Evolutionary conservation across 2,113 vertebrate genomes (phyloP).

Genomic region (Lasiurus cinereus): DNA sequence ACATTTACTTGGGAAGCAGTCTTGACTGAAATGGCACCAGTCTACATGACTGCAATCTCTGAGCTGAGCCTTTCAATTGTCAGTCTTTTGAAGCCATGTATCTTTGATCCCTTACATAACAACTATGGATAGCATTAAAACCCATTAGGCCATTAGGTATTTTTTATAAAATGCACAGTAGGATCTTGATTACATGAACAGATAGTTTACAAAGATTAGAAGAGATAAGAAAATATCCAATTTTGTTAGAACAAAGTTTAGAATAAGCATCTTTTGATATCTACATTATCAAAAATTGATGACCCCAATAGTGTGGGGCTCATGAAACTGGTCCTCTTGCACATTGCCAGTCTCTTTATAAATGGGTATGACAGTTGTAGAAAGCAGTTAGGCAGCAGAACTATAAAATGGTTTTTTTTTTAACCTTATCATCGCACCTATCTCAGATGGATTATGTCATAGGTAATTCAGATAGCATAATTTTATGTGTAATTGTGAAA

Average conservation of each 20-base stretch:
- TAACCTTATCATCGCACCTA: neutral
- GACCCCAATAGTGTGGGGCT: neutral
- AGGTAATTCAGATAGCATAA: neutral
- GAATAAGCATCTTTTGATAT: neutral
- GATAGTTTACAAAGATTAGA: neutral
- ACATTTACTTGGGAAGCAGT: neutral
- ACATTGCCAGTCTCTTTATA: neutral
- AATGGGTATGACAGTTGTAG: neutral
- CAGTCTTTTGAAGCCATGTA: neutral
- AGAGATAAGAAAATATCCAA: neutral
- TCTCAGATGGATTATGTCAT: neutral
- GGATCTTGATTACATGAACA: neutral
- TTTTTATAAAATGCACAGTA: conserved; percentile 7
- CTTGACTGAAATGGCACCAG: neutral
- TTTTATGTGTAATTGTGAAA: conserved; percentile 5
- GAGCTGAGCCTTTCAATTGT: neutral
- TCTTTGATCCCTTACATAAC: neutral
- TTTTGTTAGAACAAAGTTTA: conserved; percentile 28
- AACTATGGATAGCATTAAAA: neutral
- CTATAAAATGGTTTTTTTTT: neutral
- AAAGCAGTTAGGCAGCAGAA: neutral
- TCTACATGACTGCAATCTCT: neutral
- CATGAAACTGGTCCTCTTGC: neutral
- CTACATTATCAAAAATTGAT: neutral
- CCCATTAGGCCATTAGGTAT: neutral